Conservation (phyloP, 2,888 invertebrate species). For the Trypoxylon attenuatum region DNA sequence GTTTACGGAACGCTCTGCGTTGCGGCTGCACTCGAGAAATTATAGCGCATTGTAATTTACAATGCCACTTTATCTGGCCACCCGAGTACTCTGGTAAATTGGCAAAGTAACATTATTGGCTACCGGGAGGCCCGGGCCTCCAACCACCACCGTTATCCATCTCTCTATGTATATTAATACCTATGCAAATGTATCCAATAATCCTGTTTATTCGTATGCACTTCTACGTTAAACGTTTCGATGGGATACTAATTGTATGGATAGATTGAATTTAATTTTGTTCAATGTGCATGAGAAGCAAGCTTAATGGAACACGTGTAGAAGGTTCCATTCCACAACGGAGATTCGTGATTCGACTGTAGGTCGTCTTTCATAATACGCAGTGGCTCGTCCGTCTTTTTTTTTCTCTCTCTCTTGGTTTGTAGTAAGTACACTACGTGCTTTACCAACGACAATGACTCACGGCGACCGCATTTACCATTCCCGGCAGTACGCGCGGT, state of each 20-base stretch:
- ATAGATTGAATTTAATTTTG: too few species aligned
- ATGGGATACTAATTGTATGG: too few species aligned
- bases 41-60: not conserved
- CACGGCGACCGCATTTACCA: conserved; percentile 62
- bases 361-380: conserved; percentile 41
- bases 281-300: not conserved
- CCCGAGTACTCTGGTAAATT: not conserved
- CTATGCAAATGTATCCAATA: too few species aligned
- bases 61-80: not conserved
- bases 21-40: not conserved
- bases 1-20: not conserved
- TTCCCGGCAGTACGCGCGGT: conserved; percentile 52
- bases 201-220: too few species aligned
- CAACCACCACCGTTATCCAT: too few species aligned
- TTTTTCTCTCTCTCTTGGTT: conserved; percentile 21
- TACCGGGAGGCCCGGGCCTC: too few species aligned
- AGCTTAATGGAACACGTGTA: not conserved
- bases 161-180: too few species aligned
- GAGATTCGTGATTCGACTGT: too few species aligned
- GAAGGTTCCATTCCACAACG: too few species aligned
- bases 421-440: conserved; percentile 14
- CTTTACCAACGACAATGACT: conserved; percentile 53
- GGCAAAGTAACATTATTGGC: not conserved
- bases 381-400: not conserved
- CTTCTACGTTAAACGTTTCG: too few species aligned